Base-by-base conservation (phyloP, 2,888 invertebrate species). In the Meteorus cinctellus region DNA sequence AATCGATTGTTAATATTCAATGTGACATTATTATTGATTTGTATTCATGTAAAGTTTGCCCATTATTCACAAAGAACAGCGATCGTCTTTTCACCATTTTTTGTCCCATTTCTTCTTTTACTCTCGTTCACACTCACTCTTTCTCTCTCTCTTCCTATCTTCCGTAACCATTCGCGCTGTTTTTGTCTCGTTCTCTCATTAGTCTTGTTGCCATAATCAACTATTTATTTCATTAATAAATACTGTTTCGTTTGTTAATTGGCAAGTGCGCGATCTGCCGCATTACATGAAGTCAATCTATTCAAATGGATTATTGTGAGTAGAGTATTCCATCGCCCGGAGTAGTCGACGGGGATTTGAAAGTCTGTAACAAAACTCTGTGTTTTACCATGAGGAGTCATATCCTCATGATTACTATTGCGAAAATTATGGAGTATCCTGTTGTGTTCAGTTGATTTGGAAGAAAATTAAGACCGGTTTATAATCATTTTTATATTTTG, bases 21-120 rank as follows among this genome's bases (percentile, higher is more conserved):
- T 70, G 31, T 31, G 48, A 45, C 51, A 72, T 48, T 31, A 12
- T 62, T 59, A 78, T 79, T 79, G 78, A 79, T 78, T 41, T 81
- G 72, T 77, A 76, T 76, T 77, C 74, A 77, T 78, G 27, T 24
- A 48, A 80, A 80, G 78, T 83, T 81, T 79, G 81, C 81, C 80
- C 12, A 41, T 75, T 81, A 80, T 80, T 82, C 84, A 84, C 80
- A 74, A 82, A 84, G 86, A 84, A 86, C 85, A 86, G 84, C 83
- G 83, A 84, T 81, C 81, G 81, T 84, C 80, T 80, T 77, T 76
- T 81, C 79, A 84, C 81, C 87, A 77, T 70, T 75, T 41, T 63
- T 76, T 74, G 24, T 73, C 69, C 77, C 59, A 48, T 73, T 78
- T 63, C 72, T 72, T 78, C 78, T 74, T 75, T 66, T 79, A 78